These are phyloP conservation scores for Lethenteron camtschaticum DNA, from an alignment of 2,113 vertebrate species.

Conservation along the genomic window DNA sequence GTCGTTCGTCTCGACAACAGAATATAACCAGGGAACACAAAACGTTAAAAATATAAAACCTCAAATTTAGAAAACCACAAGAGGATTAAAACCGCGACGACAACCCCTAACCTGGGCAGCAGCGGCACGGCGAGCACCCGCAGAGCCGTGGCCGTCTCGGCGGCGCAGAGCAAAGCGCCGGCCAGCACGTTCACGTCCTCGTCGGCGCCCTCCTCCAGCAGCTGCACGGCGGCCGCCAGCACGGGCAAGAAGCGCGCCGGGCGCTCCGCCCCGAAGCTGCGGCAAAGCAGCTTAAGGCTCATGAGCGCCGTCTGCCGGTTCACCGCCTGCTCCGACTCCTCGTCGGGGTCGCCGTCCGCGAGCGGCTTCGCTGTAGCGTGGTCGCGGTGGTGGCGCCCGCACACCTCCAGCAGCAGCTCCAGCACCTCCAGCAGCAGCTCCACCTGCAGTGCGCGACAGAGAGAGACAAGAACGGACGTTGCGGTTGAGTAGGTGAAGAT, in stretches of 20 bases:
- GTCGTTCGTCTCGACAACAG: too few species aligned
- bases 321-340: conserved; percentile 41
- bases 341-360: too few species aligned
- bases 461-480: background rate
- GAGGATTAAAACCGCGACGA: background rate
- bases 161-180: conserved; percentile 64
- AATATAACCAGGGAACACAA: too few species aligned
- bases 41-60: too few species aligned
- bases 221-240: conserved; percentile 25
- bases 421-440: conserved; percentile 36
- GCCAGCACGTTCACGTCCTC: conserved; percentile 66
- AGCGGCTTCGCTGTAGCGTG: too few species aligned
- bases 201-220: conserved; percentile 23
- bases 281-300: conserved; percentile 73
- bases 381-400: conserved; percentile 10
- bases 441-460: conserved; percentile 26
- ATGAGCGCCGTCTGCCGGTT: conserved; percentile 83
- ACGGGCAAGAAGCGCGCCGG: conserved; percentile 38
- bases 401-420: conserved; percentile 34
- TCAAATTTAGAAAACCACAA: too few species aligned
- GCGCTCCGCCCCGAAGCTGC: conserved; percentile 39
- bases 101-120: conserved; percentile 51
- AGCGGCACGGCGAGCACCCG: conserved; percentile 59
- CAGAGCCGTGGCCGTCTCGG: conserved; percentile 39
- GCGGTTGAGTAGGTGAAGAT: too few species aligned